These are phyloP conservation scores for Malthinus flaveolus DNA, from an alignment of 2,888 invertebrate species.

Conservation along the genomic window DNA sequence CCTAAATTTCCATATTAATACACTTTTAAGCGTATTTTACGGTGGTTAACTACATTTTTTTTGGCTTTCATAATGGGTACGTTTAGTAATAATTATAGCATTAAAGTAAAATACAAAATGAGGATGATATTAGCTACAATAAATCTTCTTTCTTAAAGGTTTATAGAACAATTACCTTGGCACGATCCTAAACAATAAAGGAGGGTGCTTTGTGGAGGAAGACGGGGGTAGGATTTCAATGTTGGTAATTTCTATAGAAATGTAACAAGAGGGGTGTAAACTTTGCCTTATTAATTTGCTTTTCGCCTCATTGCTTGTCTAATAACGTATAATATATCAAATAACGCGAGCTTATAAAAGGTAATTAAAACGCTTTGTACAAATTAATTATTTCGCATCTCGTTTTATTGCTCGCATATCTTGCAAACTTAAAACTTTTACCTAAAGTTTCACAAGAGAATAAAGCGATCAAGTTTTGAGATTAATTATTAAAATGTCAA, in stretches of 20 bases:
- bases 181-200: slow-evolving; percentile 13
- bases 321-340: slow-evolving; percentile 26
- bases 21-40: no score
- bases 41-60: no score
- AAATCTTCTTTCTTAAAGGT: slow-evolving; percentile 15
- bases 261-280: slow-evolving; percentile 13
- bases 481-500: not conserved
- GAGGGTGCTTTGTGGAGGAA: slow-evolving; percentile 10
- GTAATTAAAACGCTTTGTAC: slow-evolving; percentile 16
- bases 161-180: slow-evolving; percentile 16
- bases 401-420: slow-evolving; percentile 5
- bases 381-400: slow-evolving; percentile 13
- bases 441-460: no score
- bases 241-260: slow-evolving; percentile 16
- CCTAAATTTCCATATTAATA: not conserved
- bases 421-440: no score
- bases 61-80: no score
- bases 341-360: slow-evolving; percentile 15
- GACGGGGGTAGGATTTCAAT: slow-evolving; percentile 8
- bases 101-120: no score
- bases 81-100: no score
- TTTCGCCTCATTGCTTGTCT: slow-evolving; percentile 23
- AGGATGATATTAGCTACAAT: slow-evolving; percentile 7
- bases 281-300: slow-evolving; percentile 25
- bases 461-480: no score